Conservation (phyloP, 2,113 vertebrate species). For the Hippocampus barbouri region DNA sequence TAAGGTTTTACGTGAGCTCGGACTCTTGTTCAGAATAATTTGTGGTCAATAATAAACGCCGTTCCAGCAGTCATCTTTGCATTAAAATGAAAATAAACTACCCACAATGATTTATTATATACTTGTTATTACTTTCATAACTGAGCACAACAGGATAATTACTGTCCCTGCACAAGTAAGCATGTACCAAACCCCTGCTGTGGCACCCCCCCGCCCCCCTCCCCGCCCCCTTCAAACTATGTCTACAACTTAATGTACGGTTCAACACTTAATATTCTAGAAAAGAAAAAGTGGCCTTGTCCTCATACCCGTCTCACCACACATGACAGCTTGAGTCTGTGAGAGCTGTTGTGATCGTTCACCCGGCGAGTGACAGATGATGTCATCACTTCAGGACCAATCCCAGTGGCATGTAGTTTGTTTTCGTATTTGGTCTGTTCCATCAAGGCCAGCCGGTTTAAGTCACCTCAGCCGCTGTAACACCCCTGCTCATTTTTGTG, state of each 20-base stretch:
- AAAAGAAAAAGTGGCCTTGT: neutral
- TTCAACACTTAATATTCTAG: neutral
- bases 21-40: neutral
- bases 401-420: slow-evolving; percentile 42
- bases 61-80: slow-evolving; percentile 2
- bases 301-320: neutral
- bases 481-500: slow-evolving; percentile 71
- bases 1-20: slow-evolving; percentile 29
- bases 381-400: slow-evolving; percentile 38
- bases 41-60: neutral
- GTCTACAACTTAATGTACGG: too few relatives aligned
- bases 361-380: slow-evolving; percentile 40
- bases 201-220: neutral
- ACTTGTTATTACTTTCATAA: neutral
- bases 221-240: too few relatives aligned
- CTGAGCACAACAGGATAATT: neutral
- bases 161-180: neutral
- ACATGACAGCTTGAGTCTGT: neutral
- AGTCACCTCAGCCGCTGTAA: slow-evolving; percentile 61
- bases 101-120: neutral
- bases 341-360: slow-evolving; percentile 9
- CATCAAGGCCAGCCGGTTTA: slow-evolving; percentile 60
- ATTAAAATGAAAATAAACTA: slow-evolving; percentile 1
- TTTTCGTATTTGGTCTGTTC: slow-evolving; percentile 63
- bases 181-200: neutral